Percentiles rank a stretch among this genome's conserved stretches.
Conservation (phyloP, 2,888 invertebrate species). For the Lasioglossum vierecki region DNA sequence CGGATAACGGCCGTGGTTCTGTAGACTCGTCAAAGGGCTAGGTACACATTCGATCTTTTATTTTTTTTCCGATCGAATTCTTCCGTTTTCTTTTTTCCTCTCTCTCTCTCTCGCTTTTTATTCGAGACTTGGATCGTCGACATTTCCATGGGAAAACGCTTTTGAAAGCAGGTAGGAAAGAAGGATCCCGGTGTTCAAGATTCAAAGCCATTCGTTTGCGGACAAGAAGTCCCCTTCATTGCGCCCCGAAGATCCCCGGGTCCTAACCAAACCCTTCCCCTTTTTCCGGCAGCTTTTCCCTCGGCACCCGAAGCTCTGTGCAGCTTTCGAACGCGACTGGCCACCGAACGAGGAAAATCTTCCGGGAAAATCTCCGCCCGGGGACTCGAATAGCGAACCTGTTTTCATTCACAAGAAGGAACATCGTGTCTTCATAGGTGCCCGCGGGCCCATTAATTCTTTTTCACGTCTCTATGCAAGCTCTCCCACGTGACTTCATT, state of each 20-base stretch:
- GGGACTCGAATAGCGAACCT: constrained; percentile 3
- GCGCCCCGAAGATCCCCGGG: constrained; percentile 1
- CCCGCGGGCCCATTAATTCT: not conserved
- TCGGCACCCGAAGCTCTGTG: not conserved
- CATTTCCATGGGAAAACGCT: constrained; percentile 22
- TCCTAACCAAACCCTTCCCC: not conserved
- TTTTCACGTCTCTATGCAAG: not conserved
- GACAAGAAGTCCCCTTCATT: constrained; percentile 24
- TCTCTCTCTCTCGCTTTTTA: not conserved
- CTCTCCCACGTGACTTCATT: not conserved
- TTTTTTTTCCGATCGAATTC: not conserved
- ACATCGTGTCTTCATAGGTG: not conserved
- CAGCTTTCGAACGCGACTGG: not conserved
- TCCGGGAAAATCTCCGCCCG: not conserved
- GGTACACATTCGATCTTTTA: not conserved
- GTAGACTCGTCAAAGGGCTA: not conserved
- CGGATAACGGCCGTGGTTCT: constrained; percentile 11
- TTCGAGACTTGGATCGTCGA: not conserved
- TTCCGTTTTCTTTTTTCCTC: not conserved
- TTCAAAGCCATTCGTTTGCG: constrained; percentile 27
- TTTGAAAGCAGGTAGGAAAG: constrained; percentile 1
- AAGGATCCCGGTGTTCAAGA: not conserved
- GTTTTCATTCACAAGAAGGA: not conserved
- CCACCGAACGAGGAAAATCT: not conserved
- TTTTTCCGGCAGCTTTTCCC: not conserved